Conservation (phyloP, 2,888 invertebrate species). For the Alentia gelatinosa region DNA sequence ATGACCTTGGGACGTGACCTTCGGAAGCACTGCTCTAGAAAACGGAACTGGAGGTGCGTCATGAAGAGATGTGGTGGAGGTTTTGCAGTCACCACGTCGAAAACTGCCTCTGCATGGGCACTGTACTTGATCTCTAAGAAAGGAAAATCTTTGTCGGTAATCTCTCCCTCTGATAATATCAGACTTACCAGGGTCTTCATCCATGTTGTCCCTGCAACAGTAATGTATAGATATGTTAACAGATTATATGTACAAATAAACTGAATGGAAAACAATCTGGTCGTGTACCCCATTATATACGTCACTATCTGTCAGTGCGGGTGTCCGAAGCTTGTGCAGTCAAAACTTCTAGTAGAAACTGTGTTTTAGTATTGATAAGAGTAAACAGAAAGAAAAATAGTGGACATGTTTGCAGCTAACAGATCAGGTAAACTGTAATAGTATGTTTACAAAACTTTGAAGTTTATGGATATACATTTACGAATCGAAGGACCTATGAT, state of each 20-base stretch:
- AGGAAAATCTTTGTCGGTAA: background rate
- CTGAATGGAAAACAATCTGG: background rate
- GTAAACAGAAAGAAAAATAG: too few relatives aligned
- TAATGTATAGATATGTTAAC: background rate
- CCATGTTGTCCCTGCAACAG: background rate
- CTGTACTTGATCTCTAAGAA: background rate
- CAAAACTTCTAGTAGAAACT: background rate
- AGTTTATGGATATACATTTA: too few relatives aligned
- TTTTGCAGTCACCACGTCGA: background rate
- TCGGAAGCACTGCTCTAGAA: background rate
- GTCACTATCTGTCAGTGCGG: background rate
- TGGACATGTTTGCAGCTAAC: too few relatives aligned
- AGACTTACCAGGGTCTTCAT: background rate
- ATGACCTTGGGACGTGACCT: conserved; percentile 57
- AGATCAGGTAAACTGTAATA: too few relatives aligned
- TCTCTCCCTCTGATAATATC: background rate
- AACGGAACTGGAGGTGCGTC: conserved; percentile 18
- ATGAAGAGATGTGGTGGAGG: conserved; percentile 63
- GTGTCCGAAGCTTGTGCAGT: background rate
- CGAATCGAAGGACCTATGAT: too few relatives aligned
- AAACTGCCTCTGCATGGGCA: background rate
- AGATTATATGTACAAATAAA: background rate
- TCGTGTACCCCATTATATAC: background rate
- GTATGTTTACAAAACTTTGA: too few relatives aligned
- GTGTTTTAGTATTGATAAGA: background rate